Evolutionary conservation across 2,888 invertebrate genomes (phyloP), one percentile per base, ranked within the genome.

Genomic region (Helleia helle): DNA sequence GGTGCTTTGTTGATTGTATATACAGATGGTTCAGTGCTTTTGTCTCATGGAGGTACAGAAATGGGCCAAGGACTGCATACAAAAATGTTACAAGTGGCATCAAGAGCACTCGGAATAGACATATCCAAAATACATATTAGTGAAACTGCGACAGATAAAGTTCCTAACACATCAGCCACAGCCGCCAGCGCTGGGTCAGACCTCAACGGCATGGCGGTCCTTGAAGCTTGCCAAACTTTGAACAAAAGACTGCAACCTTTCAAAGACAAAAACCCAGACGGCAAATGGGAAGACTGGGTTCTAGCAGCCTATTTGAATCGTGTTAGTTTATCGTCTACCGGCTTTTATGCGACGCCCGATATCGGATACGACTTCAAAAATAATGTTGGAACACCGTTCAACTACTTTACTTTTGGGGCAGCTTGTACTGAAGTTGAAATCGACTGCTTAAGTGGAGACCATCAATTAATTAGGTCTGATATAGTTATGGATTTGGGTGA

Each of bases 21-120:
- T 63, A 86, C 86, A 0, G 94, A 95, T 69, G 97, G 96, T 1
- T 95, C 96, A 0, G 94, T 98, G 2, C 83, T 97, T 7, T 57
- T 98, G 11, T 90, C 92, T 0, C 96, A 96, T 64, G 96, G 95
- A 22, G 97, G 97, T n/a, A 92, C 93, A 5, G 98, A 98, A 86
- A 97, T 98, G 93, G 98, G 98, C 0, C 98, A 98, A 80, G 98
- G 98, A 1, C 81, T 99, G 3, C 94, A 97, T 65, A 98, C 95
- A 0, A 98, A 98, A 86, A 95, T 97, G 93, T 91, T 95, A 40
- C 97, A 97, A 88, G 91, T 95, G 7, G 94, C 95, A 2, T 92
- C 94, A 30, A 86, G 91, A 47, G 87, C 86, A 0, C 76, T 96
- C 8, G 90, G 87, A 37, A 88, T 94, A 22, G 89, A 92, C 2